Evolutionary conservation across 2,888 invertebrate species (phyloP).

Genomic region (Rhamphomyia laevipes): DNA sequence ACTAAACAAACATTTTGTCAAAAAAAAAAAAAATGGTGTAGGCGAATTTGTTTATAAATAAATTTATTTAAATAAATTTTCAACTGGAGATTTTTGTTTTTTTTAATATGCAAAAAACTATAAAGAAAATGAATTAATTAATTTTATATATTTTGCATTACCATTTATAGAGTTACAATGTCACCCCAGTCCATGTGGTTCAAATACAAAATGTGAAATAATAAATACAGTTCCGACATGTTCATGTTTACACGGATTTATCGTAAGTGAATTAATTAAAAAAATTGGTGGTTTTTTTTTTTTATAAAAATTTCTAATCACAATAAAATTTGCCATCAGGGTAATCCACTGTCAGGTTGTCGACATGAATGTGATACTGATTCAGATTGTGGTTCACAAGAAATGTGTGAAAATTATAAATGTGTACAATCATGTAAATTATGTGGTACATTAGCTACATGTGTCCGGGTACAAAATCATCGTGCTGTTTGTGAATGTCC

Average conservation of each 20-base stretch:
- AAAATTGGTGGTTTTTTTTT: background rate
- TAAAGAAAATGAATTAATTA: background rate
- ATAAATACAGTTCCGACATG: slow-evolving; percentile 66
- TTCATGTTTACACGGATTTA: slow-evolving; percentile 61
- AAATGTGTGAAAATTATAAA: slow-evolving; percentile 59
- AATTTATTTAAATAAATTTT: background rate
- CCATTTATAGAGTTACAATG: slow-evolving; percentile 59
- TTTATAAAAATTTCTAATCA: background rate
- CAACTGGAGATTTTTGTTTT: background rate
- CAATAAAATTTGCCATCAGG: slow-evolving; percentile 35
- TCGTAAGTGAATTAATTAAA: slow-evolving; percentile 30
- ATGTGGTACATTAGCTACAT: slow-evolving; percentile 69
- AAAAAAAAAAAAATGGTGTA: too few species aligned
- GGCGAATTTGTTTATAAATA: background rate
- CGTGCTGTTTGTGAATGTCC: slow-evolving; percentile 69
- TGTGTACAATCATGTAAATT: slow-evolving; percentile 65
- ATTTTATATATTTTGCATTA: slow-evolving; percentile 1
- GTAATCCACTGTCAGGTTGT: slow-evolving; percentile 66
- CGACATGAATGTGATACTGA: slow-evolving; percentile 74
- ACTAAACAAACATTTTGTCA: too few species aligned
- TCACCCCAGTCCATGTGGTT: slow-evolving; percentile 70
- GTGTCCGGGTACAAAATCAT: slow-evolving; percentile 61
- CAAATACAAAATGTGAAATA: slow-evolving; percentile 70
- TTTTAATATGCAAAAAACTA: slow-evolving; percentile 2
- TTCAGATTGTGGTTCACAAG: slow-evolving; percentile 55